Evolutionary conservation across 2,113 vertebrate genomes (phyloP), one percentile per base, ranked within the genome.

Genomic region (Chunga burmeisteri): DNA sequence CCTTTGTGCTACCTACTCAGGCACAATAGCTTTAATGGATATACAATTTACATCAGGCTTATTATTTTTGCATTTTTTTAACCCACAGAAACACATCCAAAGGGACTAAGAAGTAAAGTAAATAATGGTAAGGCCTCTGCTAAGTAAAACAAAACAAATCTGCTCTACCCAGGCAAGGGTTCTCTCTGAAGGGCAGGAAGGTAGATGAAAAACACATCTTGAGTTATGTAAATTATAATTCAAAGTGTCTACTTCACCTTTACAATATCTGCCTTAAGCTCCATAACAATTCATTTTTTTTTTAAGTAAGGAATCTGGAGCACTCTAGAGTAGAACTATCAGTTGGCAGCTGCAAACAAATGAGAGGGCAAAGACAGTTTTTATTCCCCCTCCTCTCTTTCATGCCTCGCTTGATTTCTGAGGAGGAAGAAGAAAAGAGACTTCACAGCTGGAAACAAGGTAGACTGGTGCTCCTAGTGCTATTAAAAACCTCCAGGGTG

Each of bases 1-100:
- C 70, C 87, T 93, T 97, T 88, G 81, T 94, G 93, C 84, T 92
- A 91, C 93, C 94, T 97, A 92, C 62, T 58, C 19, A 3, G 72
- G 90, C 77, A 88, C 63, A 72, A 66, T 34, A 47, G 92, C 63
- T 85, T 61, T 46, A 34, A n/a, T 7, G 34, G 44, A 77, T 38
- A 42, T 7, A 62, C 5, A 2, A 56, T 85, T 73, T 91, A 16
- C 89, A 88, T 62, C 3, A 2, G 32, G 38, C 29, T 93, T 73
- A 58, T 53, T 75, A 20, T 11, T 75, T 20, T 32, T 2, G 0
- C 61, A 11, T 30, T 75, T 95, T 77, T 90, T 88, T 81, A 88
- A 73, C 13, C 38, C 62, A 63, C 16, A 56, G 23, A 84, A 89
- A 50, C 38, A 47, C 17, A 85, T 58, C 32, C 56, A 25, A 5